Evolutionary conservation across 2,888 invertebrate genomes (phyloP).

Genomic region (Bugulina stolonifera): DNA sequence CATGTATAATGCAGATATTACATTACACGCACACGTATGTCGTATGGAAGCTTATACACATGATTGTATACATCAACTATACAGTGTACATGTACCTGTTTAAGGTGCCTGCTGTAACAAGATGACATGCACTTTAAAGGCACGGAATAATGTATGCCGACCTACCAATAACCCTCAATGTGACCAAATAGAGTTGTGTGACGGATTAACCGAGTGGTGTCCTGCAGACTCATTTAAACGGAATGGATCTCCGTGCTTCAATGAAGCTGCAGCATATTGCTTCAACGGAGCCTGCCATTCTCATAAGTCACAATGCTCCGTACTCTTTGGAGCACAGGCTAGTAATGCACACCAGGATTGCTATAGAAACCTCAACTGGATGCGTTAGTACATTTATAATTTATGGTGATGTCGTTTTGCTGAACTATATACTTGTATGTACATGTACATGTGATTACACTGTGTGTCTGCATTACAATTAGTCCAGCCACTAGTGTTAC

Average conservation of each 20-base stretch:
- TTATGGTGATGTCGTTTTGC: neutral
- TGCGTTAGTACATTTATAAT: neutral
- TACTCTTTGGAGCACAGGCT: neutral
- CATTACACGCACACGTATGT: too few species aligned
- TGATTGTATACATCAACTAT: too few species aligned
- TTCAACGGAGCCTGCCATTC: neutral
- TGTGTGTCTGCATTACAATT: too few species aligned
- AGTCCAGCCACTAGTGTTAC: too few species aligned
- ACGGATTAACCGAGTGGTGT: neutral
- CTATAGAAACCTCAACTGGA: neutral
- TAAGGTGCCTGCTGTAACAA: neutral
- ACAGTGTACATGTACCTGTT: too few species aligned
- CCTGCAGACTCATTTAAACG: neutral
- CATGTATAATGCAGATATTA: too few species aligned
- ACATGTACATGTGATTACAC: too few species aligned
- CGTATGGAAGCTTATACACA: too few species aligned
- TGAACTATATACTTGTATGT: neutral
- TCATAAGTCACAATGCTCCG: neutral
- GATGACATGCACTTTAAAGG: neutral
- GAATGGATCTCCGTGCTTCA: neutral
- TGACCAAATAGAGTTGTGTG: neutral
- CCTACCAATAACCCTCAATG: neutral
- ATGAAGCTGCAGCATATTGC: neutral
- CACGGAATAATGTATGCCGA: neutral
- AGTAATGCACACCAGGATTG: neutral